Conservation (phyloP, 2,888 invertebrate species). For the Cancer borealis region DNA sequence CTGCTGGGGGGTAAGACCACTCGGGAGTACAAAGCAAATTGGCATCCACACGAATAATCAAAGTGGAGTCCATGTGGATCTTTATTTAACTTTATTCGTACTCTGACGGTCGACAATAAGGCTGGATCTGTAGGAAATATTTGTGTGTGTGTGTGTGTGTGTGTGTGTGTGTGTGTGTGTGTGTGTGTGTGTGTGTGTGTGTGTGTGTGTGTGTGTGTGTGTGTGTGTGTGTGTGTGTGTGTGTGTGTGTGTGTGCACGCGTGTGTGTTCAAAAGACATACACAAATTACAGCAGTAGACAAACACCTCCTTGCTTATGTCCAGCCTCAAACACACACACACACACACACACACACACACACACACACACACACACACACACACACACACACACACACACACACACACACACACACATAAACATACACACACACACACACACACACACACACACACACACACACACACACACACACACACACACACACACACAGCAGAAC, state of each 20-base stretch:
- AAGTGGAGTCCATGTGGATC: background rate
- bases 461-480: background rate
- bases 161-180: slow-evolving; percentile 39
- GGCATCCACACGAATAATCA: background rate
- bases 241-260: background rate
- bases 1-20: slow-evolving; percentile 46
- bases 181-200: slow-evolving; percentile 29
- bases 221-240: slow-evolving; percentile 5
- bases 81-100: background rate
- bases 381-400: slow-evolving; percentile 34
- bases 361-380: slow-evolving; percentile 36
- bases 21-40: background rate
- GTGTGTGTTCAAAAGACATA: background rate
- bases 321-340: background rate
- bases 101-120: background rate
- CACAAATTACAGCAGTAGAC: background rate
- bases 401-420: slow-evolving; percentile 8
- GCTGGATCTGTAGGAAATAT: background rate
- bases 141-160: slow-evolving; percentile 38
- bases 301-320: background rate
- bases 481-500: background rate
- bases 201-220: slow-evolving; percentile 3
- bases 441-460: slow-evolving; percentile 3
- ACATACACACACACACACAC: background rate
- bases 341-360: slow-evolving; percentile 35